These are phyloP conservation scores for Pionites leucogaster DNA, from an alignment of 2,113 vertebrate genomes.

Conservation along the genomic window DNA sequence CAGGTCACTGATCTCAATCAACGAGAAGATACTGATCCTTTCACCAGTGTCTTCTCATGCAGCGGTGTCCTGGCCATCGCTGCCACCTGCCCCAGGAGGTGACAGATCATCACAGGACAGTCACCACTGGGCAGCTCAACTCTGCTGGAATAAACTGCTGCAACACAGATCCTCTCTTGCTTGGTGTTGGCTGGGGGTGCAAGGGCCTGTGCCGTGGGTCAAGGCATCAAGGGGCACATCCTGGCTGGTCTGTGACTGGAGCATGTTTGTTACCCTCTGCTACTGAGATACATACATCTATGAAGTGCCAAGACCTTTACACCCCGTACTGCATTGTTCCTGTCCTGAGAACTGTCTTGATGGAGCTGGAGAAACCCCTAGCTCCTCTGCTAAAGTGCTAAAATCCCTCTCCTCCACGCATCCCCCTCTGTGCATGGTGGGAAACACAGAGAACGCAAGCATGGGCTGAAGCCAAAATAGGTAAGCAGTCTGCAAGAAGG, in stretches of 20 bases:
- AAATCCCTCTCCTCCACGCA: background rate
- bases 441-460: background rate
- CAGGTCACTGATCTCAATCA: background rate
- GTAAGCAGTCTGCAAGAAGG: background rate
- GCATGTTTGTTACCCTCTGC: background rate
- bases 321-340: background rate
- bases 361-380: background rate
- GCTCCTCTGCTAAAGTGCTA: background rate
- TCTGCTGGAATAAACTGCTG: background rate
- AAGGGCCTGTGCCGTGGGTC: background rate
- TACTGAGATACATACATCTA: background rate
- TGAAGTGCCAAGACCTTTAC: background rate
- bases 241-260: background rate
- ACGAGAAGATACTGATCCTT: too few relatives aligned
- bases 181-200: background rate
- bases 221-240: background rate
- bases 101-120: background rate
- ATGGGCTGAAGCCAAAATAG: background rate
- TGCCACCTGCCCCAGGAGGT: background rate
- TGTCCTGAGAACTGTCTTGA: background rate
- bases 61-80: background rate
- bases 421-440: background rate
- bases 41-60: background rate
- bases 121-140: background rate
- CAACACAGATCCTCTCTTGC: background rate